A percentile compares a stretch with the other conserved stretches of the same genome.
Evolutionary conservation across 2,797 vertebrate genomes (phyloP).

Genomic region (Sarcoramphus papa): DNA sequence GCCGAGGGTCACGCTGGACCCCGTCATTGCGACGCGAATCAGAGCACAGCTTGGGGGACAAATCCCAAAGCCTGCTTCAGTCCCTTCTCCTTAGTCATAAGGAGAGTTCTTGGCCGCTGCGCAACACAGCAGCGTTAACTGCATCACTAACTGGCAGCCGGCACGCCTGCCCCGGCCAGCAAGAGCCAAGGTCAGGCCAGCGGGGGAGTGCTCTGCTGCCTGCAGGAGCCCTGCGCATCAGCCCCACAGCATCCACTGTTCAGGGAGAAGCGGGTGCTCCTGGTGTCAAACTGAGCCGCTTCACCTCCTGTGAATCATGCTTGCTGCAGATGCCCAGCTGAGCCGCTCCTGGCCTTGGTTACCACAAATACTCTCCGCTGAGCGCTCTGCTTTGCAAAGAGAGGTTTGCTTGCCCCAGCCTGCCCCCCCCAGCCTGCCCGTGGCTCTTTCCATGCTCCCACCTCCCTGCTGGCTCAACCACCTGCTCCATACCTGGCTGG

Average conservation of each 20-base stretch:
- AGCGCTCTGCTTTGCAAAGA: neutral
- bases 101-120: neutral
- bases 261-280: neutral
- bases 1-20: neutral
- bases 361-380: neutral
- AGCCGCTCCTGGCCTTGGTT: neutral
- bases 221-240: neutral
- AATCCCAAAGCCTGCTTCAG: neutral
- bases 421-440: neutral
- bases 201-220: neutral
- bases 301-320: neutral
- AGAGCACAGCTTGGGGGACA: neutral
- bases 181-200: neutral
- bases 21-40: rapidly evolving
- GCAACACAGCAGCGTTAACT: neutral
- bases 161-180: neutral
- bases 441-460: neutral
- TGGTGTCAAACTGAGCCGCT: neutral
- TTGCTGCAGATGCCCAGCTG: neutral
- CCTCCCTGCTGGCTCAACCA: neutral
- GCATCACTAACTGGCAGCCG: neutral
- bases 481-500: neutral
- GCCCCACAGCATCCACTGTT: neutral
- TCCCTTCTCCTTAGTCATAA: neutral
- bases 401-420: neutral